Evolutionary conservation across 2,888 invertebrate genomes (phyloP), one percentile per base, ranked within the genome.

Genomic region (Agrochola litura): DNA sequence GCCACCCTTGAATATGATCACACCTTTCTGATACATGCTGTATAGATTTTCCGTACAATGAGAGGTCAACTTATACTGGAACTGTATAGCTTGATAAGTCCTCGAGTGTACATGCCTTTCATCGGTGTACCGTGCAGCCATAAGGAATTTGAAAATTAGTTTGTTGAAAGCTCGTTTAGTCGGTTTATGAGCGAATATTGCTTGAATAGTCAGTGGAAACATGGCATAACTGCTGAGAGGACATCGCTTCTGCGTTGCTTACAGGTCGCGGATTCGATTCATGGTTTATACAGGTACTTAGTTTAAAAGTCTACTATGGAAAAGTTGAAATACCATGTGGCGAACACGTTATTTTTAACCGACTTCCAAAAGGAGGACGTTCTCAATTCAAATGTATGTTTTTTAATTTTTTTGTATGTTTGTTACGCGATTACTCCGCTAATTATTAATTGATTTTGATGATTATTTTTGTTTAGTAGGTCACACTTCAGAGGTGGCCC

Each of bases 71-170:
- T 19, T n/a, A 16, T 16, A 41, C 9, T 41, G 41, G 41, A 41
- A 14, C 4, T n/a, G 14, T n/a, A 43, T 6, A 64, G n/a, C 16
- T n/a, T 16, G 1, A 43, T n/a, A 43, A n/a, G 65, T 6, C 65
- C n/a, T 43, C 43, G 16, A 6, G 16, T 43, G 65, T 67, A 67
- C 37, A 30, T 49, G 8, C 41, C n/a, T 64, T n/a, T 63, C 71
- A 56, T 65, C 25, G 43, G 22, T 41, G 63, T 68, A 25, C n/a
- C 0, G 30, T 43, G 43, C 8, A 68, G 67, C 71, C 49, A 61
- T 65, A 76, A 72, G 63, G 66, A 75, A 37, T 78, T 76, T 68
- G 43, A 69, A 64, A 77, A 78, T 73, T 58, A 25, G 49, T 58
- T 56, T 61, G 25, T 54, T 46, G 60, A 60, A 65, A 65, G 43